These are phyloP conservation scores for Tipula lateralis DNA, from an alignment of 2,888 invertebrate genomes.

Conservation along the genomic window DNA sequence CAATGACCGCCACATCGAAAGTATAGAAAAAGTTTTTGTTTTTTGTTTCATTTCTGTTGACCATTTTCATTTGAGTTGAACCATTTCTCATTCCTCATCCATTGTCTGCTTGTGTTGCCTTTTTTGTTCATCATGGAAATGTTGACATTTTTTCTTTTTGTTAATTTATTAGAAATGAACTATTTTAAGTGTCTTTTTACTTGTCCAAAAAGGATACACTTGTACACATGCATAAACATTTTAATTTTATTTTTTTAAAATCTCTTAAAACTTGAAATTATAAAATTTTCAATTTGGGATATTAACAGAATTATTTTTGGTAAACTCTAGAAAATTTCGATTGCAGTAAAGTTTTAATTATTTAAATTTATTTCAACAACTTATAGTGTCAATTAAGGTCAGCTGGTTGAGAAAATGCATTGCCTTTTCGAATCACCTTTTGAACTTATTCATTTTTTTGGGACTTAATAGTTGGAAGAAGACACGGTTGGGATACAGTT, in stretches of 20 bases:
- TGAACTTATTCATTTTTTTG: no score
- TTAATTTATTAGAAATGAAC: background rate
- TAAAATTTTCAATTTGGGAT: background rate
- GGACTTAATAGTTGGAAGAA: no score
- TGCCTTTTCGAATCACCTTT: no score
- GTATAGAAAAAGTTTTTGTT: background rate
- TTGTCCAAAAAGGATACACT: background rate
- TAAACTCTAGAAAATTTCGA: no score
- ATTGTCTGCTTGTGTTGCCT: background rate
- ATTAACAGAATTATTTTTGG: background rate
- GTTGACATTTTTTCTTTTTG: background rate
- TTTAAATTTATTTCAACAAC: no score
- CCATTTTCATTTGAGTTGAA: background rate
- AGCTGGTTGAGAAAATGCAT: no score
- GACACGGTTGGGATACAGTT: no score
- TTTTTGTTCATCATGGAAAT: background rate
- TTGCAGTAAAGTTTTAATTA: no score
- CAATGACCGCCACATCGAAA: background rate
- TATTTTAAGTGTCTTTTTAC: background rate
- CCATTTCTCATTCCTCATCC: background rate
- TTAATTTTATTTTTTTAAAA: background rate
- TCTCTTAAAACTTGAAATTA: background rate
- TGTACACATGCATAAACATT: background rate
- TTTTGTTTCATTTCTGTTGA: background rate
- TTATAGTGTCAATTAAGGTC: no score